Base-by-base conservation (phyloP, 1,140 invertebrate species). In the Tetranychus cinnabarinus region DNA sequence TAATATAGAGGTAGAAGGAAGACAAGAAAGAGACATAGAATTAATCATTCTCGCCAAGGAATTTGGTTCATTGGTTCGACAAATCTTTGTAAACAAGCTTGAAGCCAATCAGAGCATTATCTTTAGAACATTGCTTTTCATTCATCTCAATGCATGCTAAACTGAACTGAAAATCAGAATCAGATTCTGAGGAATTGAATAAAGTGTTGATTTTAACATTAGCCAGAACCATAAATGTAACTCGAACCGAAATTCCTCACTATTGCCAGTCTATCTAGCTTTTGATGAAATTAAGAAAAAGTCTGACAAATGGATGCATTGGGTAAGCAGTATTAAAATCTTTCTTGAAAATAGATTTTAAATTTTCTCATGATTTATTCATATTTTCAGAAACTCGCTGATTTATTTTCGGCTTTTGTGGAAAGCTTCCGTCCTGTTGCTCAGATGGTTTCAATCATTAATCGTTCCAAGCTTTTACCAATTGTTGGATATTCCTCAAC, bases 181-280 rank as follows among this genome's bases (percentile, higher is more conserved):
- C 82, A 1, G 91, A 97, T 71, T 95, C 88, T 1, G 92, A 97
- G 72, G 92, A 96, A 72, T 73, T 96, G 0, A 96, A 96, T 70
- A 69, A 69, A 60, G 64, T 67, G 1, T 75, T 96, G 0, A 88
- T 97, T 0, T 75, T 96, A 1, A 93, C 89, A 1, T 71, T 97
- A n/a, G 90, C 90, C 0, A 75, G 91, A 62, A 86, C 90, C 0
- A 89, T 95, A 75, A 86, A 93, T 71, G 83, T 96, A 31, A 91
- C 66, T 87, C 95, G 74, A 86, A 96, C 70, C 77, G 91, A 37
- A 88, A 91, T 74, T 82, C 84, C 4, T 91, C 88, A 69, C 74
- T 97, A 10, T 73, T 96, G 48, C 92, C 92, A 13, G 86, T 84
- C 31, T 95, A 95, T 72, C 86, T 97, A 65, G 86, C 95, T 63